Evolutionary conservation across 2,113 vertebrate genomes (phyloP), one percentile per base, ranked within the genome.

Genomic region (Oostethus manadensis): DNA sequence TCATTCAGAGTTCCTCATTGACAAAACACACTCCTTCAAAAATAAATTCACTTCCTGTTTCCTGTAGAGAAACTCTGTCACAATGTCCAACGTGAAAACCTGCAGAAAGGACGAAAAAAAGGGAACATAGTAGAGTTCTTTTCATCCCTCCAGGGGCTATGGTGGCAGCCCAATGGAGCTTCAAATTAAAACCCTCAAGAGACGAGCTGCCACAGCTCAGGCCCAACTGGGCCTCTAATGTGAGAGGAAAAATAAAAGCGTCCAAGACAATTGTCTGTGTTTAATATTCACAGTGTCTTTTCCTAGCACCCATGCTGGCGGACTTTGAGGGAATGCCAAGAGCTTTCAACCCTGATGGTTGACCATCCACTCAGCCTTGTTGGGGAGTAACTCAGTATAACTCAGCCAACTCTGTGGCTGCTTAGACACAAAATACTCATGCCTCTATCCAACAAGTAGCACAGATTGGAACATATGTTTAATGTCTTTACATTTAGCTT

Each of bases 231-330:
- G 46, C 21, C 26, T 54, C 13, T 35, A 51, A 42, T 1, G 16
- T 9, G 1, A 62, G 48, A 61, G 23, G 62, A 82, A 74, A 59
- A 81, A 81, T 60, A 74, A 6, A 47, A 47, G 40, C 18, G 58
- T 60, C 11, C 4, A 49, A 56, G 51, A 77, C 80, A 81, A 82
- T 80, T 48, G 47, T 22, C 35, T 73, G 78, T 73, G 58, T 78
- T 85, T 74, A 85, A 73, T 75, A 80, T 78, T 77, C 81, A 75
- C 44, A 18, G 60, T 17, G 53, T 29, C 51, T 64, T 62, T 67
- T 61, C 66, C 74, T 60, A 68, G 59, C 56, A 56, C 58, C 68
- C 76, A 64, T 60, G 38, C 58, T 56, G 54, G 16, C 46, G 57
- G 40, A 45, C 66, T 68, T 74, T 47, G 57, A 55, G 44, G 40